phyloP scores from a whole-genome alignment of 37 sponge, comb jelly and placozoan genomes.

The Amphimedon queenslandica region DNA sequence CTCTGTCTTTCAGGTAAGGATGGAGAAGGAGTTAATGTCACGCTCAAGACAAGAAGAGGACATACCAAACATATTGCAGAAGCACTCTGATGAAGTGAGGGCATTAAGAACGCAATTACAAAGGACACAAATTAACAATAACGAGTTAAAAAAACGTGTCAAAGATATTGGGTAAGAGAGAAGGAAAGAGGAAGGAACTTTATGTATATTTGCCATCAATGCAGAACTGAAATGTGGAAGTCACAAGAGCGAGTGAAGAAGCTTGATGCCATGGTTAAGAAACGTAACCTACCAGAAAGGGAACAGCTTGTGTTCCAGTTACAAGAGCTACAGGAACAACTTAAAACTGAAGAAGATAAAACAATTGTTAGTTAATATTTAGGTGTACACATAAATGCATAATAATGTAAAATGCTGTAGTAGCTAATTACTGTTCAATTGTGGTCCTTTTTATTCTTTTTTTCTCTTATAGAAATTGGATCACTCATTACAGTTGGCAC shows the following conservation, averaged over 20 bases:
- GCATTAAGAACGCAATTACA: not conserved
- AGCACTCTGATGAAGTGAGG: not conserved
- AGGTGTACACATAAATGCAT: too few species aligned
- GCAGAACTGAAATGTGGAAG: not conserved
- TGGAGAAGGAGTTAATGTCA: not conserved
- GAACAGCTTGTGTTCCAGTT: not conserved
- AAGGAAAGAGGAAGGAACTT: too few species aligned
- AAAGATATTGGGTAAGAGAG: not conserved
- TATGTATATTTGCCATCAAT: not conserved
- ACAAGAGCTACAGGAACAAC: not conserved
- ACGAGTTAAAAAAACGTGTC: not conserved
- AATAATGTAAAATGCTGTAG: too few species aligned
- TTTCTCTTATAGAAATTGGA: constrained; percentile 1
- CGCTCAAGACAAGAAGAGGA: not conserved
- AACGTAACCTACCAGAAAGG: not conserved
- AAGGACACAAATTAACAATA: not conserved
- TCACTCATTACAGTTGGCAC: not conserved
- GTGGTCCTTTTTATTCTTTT: not conserved
- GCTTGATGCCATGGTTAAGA: not conserved
- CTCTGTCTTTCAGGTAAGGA: not conserved
- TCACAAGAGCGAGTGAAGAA: not conserved
- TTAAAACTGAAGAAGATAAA: not conserved
- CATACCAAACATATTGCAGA: not conserved
- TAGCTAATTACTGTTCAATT: not conserved
- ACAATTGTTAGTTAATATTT: too few species aligned